Percentiles rank a stretch among this genome's conserved stretches.
These are phyloP conservation scores for Chionodraco myersi DNA, from an alignment of 2,113 vertebrate species.

Conservation along the genomic window DNA sequence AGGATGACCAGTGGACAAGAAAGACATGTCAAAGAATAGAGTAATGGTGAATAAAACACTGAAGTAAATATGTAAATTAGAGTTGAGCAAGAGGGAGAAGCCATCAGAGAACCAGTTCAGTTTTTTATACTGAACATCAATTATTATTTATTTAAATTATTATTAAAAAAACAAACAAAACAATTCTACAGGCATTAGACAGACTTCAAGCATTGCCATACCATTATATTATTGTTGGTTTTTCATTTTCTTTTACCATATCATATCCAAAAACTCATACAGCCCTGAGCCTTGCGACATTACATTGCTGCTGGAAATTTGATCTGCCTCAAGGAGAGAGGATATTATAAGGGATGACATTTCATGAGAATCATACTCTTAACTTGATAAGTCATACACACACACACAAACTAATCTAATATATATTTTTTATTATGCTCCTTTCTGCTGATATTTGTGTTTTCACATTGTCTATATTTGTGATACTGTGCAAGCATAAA, in stretches of 20 bases:
- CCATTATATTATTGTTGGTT: background rate
- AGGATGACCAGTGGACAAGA: background rate
- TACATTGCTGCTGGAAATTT: constrained; percentile 34
- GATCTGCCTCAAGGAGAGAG: constrained; percentile 19
- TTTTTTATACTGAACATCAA: background rate
- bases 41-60: background rate
- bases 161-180: no score
- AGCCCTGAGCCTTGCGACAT: constrained; percentile 23
- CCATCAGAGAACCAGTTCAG: background rate
- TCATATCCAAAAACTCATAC: constrained; percentile 25
- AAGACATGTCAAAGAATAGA: background rate
- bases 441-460: constrained; percentile 44
- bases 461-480: constrained; percentile 22
- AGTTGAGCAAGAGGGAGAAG: background rate
- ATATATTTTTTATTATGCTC: constrained; percentile 16
- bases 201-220: background rate
- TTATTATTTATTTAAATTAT: no score
- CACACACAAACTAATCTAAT: constrained; percentile 34
- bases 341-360: constrained; percentile 56
- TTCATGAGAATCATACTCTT: constrained; percentile 48
- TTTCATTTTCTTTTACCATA: background rate
- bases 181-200: no score
- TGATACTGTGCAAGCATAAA: constrained; percentile 43
- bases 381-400: constrained; percentile 57
- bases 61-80: background rate